These are phyloP conservation scores for Tinamus guttatus DNA, from an alignment of 2,113 vertebrate species.

Conservation along the genomic window DNA sequence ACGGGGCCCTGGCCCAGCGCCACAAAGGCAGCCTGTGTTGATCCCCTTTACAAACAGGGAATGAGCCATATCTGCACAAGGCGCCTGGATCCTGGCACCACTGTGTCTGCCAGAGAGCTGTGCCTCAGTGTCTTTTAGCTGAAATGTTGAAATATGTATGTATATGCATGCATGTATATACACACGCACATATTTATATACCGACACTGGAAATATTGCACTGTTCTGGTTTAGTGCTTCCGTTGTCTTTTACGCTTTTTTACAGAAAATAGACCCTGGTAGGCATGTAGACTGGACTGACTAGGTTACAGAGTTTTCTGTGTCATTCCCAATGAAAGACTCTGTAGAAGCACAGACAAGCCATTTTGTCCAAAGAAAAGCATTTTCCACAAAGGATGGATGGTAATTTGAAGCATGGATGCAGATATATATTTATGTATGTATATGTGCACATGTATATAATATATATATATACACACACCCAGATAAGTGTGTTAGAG, in stretches of 20 bases:
- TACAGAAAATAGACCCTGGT: background rate
- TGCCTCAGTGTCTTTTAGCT: background rate
- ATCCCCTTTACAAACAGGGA: background rate
- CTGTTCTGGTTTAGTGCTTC: background rate
- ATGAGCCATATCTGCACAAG: rapidly evolving
- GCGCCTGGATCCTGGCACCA: background rate
- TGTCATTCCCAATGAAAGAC: background rate
- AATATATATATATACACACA: too few species aligned
- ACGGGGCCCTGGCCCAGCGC: background rate
- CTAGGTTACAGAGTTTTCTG: background rate
- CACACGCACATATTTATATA: too few species aligned
- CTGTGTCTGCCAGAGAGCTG: background rate
- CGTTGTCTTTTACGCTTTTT: background rate
- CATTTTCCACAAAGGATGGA: background rate
- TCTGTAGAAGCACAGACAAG: background rate
- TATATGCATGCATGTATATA: background rate
- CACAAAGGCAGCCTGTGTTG: rapidly evolving
- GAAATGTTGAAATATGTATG: background rate
- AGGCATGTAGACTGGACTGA: background rate
- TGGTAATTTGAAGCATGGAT: background rate
- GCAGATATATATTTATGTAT: background rate
- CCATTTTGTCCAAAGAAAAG: background rate
- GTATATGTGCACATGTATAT: background rate
- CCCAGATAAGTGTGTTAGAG: too few species aligned
- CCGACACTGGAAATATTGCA: background rate